phyloP scores from a whole-genome alignment of 2,113 vertebrate genomes.

The Alethe diademata region DNA sequence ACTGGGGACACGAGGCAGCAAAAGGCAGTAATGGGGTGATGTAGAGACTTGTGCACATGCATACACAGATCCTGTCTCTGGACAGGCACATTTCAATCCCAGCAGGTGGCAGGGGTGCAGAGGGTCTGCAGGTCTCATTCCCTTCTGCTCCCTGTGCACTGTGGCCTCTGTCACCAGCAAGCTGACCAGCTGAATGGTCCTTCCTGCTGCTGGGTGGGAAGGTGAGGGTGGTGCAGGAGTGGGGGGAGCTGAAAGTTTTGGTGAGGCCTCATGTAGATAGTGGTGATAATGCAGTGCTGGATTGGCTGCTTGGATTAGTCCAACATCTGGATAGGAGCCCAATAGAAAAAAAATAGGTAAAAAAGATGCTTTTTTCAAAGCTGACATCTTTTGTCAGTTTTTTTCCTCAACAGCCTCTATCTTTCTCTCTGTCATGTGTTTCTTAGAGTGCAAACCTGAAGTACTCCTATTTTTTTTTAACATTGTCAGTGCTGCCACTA shows the following conservation, averaged over 20 bases:
- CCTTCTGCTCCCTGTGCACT: not conserved
- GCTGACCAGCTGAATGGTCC: not conserved
- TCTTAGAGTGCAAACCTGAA: not conserved
- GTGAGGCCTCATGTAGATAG: fast-evolving
- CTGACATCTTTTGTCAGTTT: not conserved
- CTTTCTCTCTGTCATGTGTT: not conserved
- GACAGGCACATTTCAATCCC: not conserved
- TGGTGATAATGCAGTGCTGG: fast-evolving
- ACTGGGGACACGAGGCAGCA: not conserved
- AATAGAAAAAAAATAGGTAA: not conserved
- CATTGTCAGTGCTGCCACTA: not conserved
- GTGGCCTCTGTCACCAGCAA: not conserved
- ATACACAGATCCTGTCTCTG: not conserved
- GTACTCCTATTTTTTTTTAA: not conserved
- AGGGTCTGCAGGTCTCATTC: not conserved
- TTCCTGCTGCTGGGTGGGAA: not conserved
- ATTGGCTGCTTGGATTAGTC: not conserved
- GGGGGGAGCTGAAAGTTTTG: fast-evolving
- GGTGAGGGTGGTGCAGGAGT: not conserved
- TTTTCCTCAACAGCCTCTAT: not conserved
- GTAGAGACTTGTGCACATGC: too few relatives aligned
- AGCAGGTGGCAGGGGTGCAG: fast-evolving
- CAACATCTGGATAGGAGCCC: not conserved
- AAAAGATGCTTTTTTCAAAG: not conserved
- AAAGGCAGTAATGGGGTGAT: too few relatives aligned